Base-by-base conservation (phyloP, 2,797 vertebrate species). In the Sphaeramia orbicularis region DNA sequence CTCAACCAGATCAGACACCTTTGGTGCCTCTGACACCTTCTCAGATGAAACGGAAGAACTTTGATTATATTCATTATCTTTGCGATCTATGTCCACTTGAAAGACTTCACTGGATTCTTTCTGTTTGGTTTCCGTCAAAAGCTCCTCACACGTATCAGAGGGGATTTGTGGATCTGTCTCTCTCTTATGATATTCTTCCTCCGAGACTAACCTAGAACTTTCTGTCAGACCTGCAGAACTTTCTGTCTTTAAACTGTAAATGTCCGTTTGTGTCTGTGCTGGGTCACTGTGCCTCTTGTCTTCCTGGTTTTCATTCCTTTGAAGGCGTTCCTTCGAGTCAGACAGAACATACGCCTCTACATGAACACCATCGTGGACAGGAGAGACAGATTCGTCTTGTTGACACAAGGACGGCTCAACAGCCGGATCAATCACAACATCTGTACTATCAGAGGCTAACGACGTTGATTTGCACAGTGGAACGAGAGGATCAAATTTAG, bases 171-270 rank as follows among this genome's bases (percentile, higher is more conserved):
- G 40, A 21, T 71, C 65, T 35, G 7, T 64, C 59, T 76, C 63
- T 30, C 55, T 66, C 66, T 71, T 74, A 32, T 59, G 45, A 55
- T 18, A 67, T 42, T 58, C 10, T 60, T 70, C 57, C 11, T 44
- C 16, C n/a, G 30, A 45, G 12, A 47, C 19, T 59, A 62, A 65
- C 48, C 16, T 27, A 32, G 14, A 57, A 50, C 18, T 19, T 42
- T 42, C 58, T 30, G 44, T 45, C 49, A 62, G 16, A 50, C 13
- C 36, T n/a, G 53, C 2, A 5, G n/a, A 55, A 55, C 44, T 40
- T 7, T 69, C 45, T 67, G 37, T 43, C 7, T 81, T 53, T 64
- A 54, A 61, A n/a, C 38, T 24, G 43, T 61, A 58, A 76, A 72
- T 53, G 53, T 15, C 21, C 9, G 63, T 44, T 60, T 4, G 16